A percentile compares a stretch with the other conserved stretches of the same genome.
phyloP scores from a whole-genome alignment of 2,113 vertebrate species.

The Lanius ludovicianus region DNA sequence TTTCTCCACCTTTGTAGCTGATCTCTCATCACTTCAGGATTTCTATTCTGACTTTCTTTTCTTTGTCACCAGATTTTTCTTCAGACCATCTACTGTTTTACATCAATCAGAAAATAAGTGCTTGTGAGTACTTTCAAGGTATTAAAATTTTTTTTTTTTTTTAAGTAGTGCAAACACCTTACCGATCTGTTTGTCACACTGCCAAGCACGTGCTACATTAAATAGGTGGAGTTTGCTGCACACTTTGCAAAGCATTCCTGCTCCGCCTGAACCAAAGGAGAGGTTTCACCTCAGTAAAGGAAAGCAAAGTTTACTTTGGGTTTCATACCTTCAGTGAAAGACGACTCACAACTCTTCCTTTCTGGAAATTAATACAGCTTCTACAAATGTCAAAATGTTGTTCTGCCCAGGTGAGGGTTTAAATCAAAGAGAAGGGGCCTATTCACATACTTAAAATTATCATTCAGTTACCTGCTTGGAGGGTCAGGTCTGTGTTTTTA shows the following conservation, averaged over 20 bases:
- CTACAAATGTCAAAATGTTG: neutral
- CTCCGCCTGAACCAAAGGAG: neutral
- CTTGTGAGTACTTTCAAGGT: neutral
- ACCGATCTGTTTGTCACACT: neutral
- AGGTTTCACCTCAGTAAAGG: neutral
- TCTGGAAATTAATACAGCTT: neutral
- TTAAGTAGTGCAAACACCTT: neutral
- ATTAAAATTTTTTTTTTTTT: neutral
- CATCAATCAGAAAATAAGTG: neutral
- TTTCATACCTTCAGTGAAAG: neutral
- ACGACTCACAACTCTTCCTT: neutral
- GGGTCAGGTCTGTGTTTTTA: neutral
- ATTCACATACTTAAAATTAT: neutral
- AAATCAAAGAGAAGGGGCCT: neutral
- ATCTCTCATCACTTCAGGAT: neutral
- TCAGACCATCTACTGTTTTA: neutral
- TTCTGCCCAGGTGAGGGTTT: neutral
- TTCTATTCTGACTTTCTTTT: neutral
- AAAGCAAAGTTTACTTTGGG: neutral
- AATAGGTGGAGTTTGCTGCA: neutral
- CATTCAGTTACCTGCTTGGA: neutral
- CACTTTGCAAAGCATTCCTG: neutral
- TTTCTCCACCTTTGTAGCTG: neutral
- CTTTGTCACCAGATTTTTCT: neutral
- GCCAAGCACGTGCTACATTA: accelerated